Evolutionary conservation across 2,888 invertebrate genomes (phyloP).

Genomic region (Eupithecia subumbrata): DNA sequence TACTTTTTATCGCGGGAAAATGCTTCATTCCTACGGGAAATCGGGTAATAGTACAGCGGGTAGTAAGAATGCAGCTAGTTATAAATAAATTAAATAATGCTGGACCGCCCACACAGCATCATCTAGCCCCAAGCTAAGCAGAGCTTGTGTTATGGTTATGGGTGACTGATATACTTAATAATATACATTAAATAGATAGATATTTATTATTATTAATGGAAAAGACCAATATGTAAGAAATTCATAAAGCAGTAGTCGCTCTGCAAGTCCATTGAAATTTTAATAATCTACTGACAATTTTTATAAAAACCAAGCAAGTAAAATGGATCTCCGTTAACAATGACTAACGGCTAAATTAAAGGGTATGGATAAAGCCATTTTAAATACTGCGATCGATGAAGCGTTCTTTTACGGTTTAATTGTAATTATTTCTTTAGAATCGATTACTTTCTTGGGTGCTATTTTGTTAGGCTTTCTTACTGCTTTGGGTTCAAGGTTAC

Average conservation of each 20-base stretch:
- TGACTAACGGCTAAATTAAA: conserved; percentile 31
- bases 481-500: conserved; percentile 1
- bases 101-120: too few relatives aligned
- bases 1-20: too few relatives aligned
- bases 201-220: too few relatives aligned
- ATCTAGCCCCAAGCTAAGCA: too few relatives aligned
- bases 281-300: conserved; percentile 14
- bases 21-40: too few relatives aligned
- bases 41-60: too few relatives aligned
- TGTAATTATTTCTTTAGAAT: conserved; percentile 36
- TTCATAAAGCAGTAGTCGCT: neutral
- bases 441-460: conserved; percentile 29
- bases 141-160: too few relatives aligned
- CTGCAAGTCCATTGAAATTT: neutral
- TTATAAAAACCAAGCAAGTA: conserved; percentile 15
- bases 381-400: conserved; percentile 59
- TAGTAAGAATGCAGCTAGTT: too few relatives aligned
- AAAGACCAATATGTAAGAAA: neutral
- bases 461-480: neutral
- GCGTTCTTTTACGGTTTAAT: conserved; percentile 69
- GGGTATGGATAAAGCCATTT: conserved; percentile 35
- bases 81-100: too few relatives aligned
- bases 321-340: conserved; percentile 33
- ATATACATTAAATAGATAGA: too few relatives aligned
- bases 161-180: too few relatives aligned